Percentiles rank a stretch among this genome's conserved stretches.
Evolutionary conservation across 2,888 invertebrate species (phyloP).

Genomic region (Aethes cnicana): DNA sequence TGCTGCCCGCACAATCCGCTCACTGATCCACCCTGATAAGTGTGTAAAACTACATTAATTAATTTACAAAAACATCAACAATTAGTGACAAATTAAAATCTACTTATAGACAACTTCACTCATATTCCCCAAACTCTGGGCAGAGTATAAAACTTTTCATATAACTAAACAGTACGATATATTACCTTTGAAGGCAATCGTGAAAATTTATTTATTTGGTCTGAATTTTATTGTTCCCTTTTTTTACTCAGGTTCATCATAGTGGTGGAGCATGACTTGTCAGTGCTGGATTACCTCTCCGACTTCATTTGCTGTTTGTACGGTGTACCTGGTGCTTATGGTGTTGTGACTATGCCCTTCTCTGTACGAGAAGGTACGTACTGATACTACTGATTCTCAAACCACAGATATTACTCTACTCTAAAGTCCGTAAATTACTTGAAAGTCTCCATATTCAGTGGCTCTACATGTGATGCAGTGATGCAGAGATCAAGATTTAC

Average conservation of each 20-base stretch:
- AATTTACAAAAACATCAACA: not conserved
- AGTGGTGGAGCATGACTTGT: constrained; percentile 99
- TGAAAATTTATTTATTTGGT: not conserved
- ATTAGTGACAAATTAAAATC: too few species aligned
- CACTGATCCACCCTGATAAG: constrained; percentile 95
- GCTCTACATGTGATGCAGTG: too few species aligned
- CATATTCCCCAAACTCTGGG: too few species aligned
- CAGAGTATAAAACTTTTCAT: too few species aligned
- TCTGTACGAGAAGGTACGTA: constrained; percentile 96
- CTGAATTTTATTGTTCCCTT: constrained; percentile 30
- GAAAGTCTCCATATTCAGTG: too few species aligned
- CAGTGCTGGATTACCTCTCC: constrained; percentile 98
- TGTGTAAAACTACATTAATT: constrained; percentile 61
- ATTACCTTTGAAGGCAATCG: too few species aligned
- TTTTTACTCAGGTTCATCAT: constrained; percentile 91
- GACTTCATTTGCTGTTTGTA: constrained; percentile 99
- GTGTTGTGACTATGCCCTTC: constrained; percentile 99
- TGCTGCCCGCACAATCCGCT: constrained; percentile 96
- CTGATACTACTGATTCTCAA: too few species aligned
- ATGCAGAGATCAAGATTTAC: not conserved
- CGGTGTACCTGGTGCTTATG: constrained; percentile 99
- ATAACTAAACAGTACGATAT: too few species aligned
- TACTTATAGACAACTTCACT: too few species aligned
- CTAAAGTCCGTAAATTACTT: too few species aligned
- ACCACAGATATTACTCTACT: too few species aligned